Base-by-base conservation (phyloP, 2,113 vertebrate species). In the Labeo catla region DNA sequence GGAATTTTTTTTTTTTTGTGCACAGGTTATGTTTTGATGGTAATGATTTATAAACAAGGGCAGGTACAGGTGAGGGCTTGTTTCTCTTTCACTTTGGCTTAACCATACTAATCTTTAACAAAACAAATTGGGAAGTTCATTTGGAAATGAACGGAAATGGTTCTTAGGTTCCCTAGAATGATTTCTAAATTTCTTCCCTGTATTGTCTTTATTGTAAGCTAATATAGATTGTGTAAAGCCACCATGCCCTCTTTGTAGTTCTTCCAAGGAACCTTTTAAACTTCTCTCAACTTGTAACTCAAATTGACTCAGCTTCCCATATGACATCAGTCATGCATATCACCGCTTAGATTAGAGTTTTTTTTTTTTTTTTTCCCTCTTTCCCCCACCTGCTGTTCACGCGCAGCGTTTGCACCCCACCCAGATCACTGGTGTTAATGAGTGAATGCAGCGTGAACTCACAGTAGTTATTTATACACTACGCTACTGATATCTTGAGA, bases 341-440 rank as follows among this genome's bases (percentile, higher is more conserved):
- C 68, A 21, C 36, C 10, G 68, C 68, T 74, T 49, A 70, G 85
- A 86, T 86, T 80, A 87, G 16, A 45, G 68, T 7, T 36, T 15
- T 7, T 1, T 0, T 8, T 19, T 39, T 70, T 12, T 70, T 52
- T 34, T 47, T 76, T 88, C 83, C 81, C 86, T 84, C 86, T 68
- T 36, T 28, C 13, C 0, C 0, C 28, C 85, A 86, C 83, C 83
- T 87, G 72, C 78, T 49, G 45, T 85, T 89, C 83, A 36, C 88
- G 82, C 83, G 16, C 78, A 72, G 21, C 72, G 4, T 85, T 21
- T 79, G 54, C 68, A 82, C 77, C 73, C 76, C 45, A 81, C 82
- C 76, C 82, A 78, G 78, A 61, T 77, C 70, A 85, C 82, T 85
- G 63, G 88, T 89, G 88, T 15, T 89, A 89, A 89, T 82, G 83